Percentiles rank a stretch among this genome's conserved stretches.
Conservation (phyloP, 2,797 vertebrate genomes). For the Gymnodraco acuticeps region DNA sequence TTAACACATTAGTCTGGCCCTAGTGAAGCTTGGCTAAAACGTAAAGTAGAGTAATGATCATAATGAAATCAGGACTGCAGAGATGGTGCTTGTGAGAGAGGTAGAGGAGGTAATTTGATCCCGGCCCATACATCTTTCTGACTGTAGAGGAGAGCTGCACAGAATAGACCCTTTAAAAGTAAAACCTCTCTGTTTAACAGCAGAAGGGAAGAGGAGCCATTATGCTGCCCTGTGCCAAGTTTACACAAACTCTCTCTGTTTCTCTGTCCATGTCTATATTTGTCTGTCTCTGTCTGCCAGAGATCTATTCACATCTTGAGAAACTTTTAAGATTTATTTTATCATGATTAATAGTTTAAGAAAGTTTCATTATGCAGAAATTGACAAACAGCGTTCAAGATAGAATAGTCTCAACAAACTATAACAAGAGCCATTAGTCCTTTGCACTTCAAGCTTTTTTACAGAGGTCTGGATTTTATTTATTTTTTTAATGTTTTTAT, state of each 20-base stretch:
- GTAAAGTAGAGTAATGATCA: constrained; percentile 70
- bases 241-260: constrained; percentile 32
- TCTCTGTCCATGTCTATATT: constrained; percentile 11
- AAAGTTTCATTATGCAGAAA: constrained; percentile 13
- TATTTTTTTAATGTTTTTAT: too few species aligned
- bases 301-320: constrained; percentile 20
- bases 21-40: constrained; percentile 52
- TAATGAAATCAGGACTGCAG: constrained; percentile 71
- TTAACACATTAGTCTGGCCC: constrained; percentile 67
- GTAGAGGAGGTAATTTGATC: constrained; percentile 51
- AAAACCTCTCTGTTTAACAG: constrained; percentile 47
- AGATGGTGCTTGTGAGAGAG: constrained; percentile 1
- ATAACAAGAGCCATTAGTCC: too few species aligned
- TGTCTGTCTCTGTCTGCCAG: constrained; percentile 18
- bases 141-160: constrained; percentile 56
- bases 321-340: constrained; percentile 21
- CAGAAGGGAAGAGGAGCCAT: constrained; percentile 37
- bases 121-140: constrained; percentile 62
- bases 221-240: constrained; percentile 44
- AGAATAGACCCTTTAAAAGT: constrained; percentile 56
- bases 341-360: constrained; percentile 12
- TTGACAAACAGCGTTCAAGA: constrained; percentile 21
- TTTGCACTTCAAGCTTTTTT: too few species aligned
- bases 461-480: too few species aligned
- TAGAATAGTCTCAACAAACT: constrained; percentile 1